A percentile compares a stretch with the other conserved stretches of the same genome.
phyloP scores from a whole-genome alignment of 2,888 invertebrate species.

The Notodonta ziczac region DNA sequence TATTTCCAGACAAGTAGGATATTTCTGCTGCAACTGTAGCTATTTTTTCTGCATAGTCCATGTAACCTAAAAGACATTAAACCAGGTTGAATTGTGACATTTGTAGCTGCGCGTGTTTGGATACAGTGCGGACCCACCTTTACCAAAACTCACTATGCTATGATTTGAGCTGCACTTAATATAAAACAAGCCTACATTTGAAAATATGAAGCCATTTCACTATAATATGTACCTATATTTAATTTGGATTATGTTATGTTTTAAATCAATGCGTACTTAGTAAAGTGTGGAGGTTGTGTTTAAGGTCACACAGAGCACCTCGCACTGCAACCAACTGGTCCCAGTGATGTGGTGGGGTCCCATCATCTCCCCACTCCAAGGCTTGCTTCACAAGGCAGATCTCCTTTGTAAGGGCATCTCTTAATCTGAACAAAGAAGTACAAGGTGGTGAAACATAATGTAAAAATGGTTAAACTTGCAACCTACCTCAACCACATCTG shows the following conservation, averaged over 20 bases:
- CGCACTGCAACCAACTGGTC: constrained; percentile 75
- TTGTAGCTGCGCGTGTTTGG: too few relatives aligned
- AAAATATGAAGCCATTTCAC: too few relatives aligned
- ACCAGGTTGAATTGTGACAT: too few relatives aligned
- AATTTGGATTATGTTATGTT: neutral
- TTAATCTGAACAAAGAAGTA: constrained; percentile 52
- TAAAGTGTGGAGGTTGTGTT: constrained; percentile 70
- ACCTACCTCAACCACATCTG: constrained; percentile 7
- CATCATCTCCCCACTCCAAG: constrained; percentile 76
- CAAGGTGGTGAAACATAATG: neutral
- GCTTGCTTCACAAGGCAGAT: constrained; percentile 76
- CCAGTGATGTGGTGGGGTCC: constrained; percentile 79
- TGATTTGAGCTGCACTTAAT: neutral
- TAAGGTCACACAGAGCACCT: constrained; percentile 71
- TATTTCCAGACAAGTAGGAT: constrained; percentile 81
- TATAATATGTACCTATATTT: too few relatives aligned
- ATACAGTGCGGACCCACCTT: too few relatives aligned
- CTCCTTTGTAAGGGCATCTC: constrained; percentile 70
- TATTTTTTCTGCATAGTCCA: constrained; percentile 84
- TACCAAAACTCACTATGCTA: too few relatives aligned
- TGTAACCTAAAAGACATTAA: constrained; percentile 62
- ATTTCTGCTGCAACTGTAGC: constrained; percentile 82
- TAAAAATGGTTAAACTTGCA: too few relatives aligned
- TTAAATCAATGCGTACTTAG: constrained; percentile 58
- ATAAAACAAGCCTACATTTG: too few relatives aligned